Conservation (phyloP, 2,797 vertebrate species). For the Eulemur albifrons region DNA sequence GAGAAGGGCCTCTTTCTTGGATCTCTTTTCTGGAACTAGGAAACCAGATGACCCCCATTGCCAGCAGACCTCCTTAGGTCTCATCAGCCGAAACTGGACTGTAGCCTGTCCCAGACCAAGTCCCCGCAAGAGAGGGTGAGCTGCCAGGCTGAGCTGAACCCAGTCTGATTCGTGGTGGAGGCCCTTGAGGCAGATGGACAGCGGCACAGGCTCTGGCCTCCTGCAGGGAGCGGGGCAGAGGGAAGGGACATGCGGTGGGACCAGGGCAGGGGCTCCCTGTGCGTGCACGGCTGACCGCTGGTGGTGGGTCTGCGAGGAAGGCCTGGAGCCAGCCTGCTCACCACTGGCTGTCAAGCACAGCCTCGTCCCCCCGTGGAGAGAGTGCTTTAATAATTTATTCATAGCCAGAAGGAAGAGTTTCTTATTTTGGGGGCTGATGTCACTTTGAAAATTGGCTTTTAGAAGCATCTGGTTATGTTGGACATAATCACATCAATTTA, state of each 20-base stretch:
- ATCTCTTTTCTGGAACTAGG: background rate
- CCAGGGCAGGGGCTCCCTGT: accelerated
- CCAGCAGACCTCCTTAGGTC: background rate
- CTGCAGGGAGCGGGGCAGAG: background rate
- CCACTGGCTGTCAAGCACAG: background rate
- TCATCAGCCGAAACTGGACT: background rate
- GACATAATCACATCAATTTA: constrained; percentile 75
- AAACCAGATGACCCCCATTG: no score
- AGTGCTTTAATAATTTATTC: constrained; percentile 63
- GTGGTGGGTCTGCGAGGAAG: background rate
- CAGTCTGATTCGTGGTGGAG: accelerated
- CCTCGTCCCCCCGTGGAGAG: constrained; percentile 8
- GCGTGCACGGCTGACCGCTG: accelerated
- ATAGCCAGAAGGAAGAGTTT: constrained; percentile 58
- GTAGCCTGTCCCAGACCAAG: background rate
- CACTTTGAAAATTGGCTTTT: constrained; percentile 67
- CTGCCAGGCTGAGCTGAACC: background rate
- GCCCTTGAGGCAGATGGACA: no score
- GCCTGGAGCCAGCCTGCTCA: background rate
- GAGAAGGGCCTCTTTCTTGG: background rate
- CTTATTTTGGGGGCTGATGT: constrained; percentile 30
- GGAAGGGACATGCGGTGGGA: background rate
- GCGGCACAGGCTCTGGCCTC: background rate
- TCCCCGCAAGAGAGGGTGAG: background rate
- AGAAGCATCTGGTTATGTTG: constrained; percentile 69